Percentiles rank a stretch among this genome's conserved stretches.
phyloP scores from a whole-genome alignment of 2,888 invertebrate genomes.

The Oeneis ivallda region DNA sequence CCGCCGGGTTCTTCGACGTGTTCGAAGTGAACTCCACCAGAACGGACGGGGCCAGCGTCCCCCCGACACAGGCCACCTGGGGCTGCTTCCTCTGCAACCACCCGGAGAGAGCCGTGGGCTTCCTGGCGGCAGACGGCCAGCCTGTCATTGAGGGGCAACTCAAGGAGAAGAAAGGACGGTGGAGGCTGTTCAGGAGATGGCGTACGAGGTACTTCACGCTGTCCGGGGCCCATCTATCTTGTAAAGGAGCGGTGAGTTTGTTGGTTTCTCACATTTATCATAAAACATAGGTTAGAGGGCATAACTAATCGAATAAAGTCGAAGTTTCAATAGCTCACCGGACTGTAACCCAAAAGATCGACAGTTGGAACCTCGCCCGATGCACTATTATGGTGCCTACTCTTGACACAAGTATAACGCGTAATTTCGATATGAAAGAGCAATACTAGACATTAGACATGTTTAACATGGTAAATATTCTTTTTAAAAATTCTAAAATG shows the following conservation, averaged over 20 bases:
- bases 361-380: too few relatives aligned
- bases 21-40: conserved; percentile 87
- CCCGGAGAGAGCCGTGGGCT: conserved; percentile 93
- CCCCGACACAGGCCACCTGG: conserved; percentile 82
- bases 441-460: too few relatives aligned
- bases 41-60: conserved; percentile 49
- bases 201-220: conserved; percentile 96
- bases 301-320: too few relatives aligned
- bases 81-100: conserved; percentile 96
- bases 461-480: too few relatives aligned
- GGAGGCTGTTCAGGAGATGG: conserved; percentile 95
- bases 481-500: too few relatives aligned
- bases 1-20: conserved; percentile 95
- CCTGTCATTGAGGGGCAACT: conserved; percentile 95
- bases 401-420: too few relatives aligned
- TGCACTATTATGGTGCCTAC: too few relatives aligned
- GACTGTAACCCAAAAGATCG: too few relatives aligned
- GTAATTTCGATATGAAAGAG: too few relatives aligned
- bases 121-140: conserved; percentile 89
- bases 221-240: conserved; percentile 94
- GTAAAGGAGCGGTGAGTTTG: conserved; percentile 88
- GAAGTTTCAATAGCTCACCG: too few relatives aligned
- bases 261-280: conserved; percentile 38
- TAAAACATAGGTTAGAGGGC: neutral
- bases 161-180: conserved; percentile 95